Evolutionary conservation across 2,797 vertebrate genomes (phyloP).

Genomic region (Novumbra hubbsi): DNA sequence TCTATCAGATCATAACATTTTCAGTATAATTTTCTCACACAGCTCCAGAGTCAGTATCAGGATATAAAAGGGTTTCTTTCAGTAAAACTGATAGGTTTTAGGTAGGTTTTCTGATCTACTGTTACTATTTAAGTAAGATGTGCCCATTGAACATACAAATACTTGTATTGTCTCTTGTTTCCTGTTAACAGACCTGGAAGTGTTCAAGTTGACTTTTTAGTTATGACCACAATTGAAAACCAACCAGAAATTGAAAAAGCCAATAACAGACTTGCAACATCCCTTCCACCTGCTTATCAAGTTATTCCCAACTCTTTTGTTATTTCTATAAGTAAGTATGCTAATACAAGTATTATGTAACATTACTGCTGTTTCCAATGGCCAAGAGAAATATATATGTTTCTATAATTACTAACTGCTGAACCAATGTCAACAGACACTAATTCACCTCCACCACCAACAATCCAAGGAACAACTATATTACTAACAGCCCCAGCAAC

Average conservation of each 20-base stretch:
- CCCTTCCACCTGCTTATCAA: slow-evolving; percentile 25
- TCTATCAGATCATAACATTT: too few relatives aligned
- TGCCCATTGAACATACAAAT: neutral
- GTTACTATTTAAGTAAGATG: neutral
- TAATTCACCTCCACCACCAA: neutral
- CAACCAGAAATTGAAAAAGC: slow-evolving; percentile 42
- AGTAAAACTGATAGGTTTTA: slow-evolving; percentile 41
- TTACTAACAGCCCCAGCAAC: neutral
- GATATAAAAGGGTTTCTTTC: slow-evolving; percentile 21
- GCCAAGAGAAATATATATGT: slow-evolving; percentile 4
- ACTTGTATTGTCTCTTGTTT: slow-evolving; percentile 18
- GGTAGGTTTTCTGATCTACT: slow-evolving; percentile 33
- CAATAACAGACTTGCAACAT: slow-evolving; percentile 43
- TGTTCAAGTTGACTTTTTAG: slow-evolving; percentile 59
- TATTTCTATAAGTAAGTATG: slow-evolving; percentile 40
- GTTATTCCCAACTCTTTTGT: slow-evolving; percentile 28
- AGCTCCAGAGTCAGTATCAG: slow-evolving; percentile 30
- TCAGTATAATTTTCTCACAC: neutral
- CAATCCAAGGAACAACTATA: neutral
- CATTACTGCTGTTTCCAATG: slow-evolving; percentile 13
- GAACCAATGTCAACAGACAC: neutral
- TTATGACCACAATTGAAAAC: slow-evolving; percentile 46
- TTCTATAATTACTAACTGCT: neutral
- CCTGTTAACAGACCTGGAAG: slow-evolving; percentile 78
- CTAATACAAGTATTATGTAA: neutral